Evolutionary conservation across 2,113 vertebrate species (phyloP), one percentile per base, ranked within the genome.

Genomic region (Vidua macroura): DNA sequence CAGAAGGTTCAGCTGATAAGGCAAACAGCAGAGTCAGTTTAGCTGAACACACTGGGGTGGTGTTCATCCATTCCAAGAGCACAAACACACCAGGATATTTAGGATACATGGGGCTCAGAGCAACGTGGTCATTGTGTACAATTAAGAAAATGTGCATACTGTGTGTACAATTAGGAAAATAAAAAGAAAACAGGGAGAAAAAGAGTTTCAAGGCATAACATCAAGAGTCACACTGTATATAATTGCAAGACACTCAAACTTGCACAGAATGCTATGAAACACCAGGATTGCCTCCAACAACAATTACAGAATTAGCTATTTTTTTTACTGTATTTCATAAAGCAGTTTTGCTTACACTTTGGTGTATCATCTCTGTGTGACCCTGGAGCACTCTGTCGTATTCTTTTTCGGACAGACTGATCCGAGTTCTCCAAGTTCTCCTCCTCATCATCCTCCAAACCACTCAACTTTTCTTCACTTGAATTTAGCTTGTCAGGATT

Each of bases 281-380:
- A 6, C 7, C 6, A 24, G 39, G 12, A 46, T 1, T 58, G 41
- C 27, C 44, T 41, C 55, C 24, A 28, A 7, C 27, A 78, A 46
- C 63, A 58, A 20, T 1, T 14, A 37, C 0, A 59, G 49, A 60
- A 31, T 6, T 43, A 13, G 19, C 9, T 46, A 5, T 31, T 70
- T 43, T 70, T 43, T 25, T 49, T 10, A 22, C 9, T 43, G 35
- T 24, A 69, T 52, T 39, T 21, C 28, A 69, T 37, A 68, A 83
- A 86, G 35, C 63, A 92, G 19, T 48, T 92, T 75, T 82, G 81
- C 98, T 98, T 97, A 99, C 99, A 98, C 86, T 98, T 98, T 15
- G 97, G 97, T 39, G 96, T 97, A 24, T 76, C 97, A 39, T 88
- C 94, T 94, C 97, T 95, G 31, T 96, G 97, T n/a, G 98, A 97